Percentiles rank a stretch among this genome's conserved stretches.
Evolutionary conservation across 1,140 invertebrate genomes (phyloP).

Genomic region (Lanistes nyassanus): DNA sequence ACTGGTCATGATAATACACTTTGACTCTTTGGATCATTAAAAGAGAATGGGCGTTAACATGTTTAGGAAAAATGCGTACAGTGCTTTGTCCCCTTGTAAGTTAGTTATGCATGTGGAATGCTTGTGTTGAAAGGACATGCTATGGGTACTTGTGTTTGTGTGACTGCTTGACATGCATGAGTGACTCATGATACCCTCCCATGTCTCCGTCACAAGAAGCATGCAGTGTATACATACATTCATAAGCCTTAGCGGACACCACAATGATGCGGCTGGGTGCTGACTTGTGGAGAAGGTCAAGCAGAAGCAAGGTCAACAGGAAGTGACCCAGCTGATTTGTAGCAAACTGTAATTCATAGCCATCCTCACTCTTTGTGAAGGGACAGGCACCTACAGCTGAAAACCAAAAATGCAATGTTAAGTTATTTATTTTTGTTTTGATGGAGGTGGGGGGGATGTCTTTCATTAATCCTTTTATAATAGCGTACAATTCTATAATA

Average conservation of each 20-base stretch:
- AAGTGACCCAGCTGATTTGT: constrained; percentile 57
- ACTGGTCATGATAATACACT: no score
- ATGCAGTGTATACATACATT: constrained; percentile 24
- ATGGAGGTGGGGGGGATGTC: not conserved
- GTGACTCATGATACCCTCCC: no score
- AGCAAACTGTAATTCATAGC: constrained; percentile 51
- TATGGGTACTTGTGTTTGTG: no score
- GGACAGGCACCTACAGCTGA: constrained; percentile 44
- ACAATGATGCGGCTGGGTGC: constrained; percentile 51
- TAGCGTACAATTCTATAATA: not conserved
- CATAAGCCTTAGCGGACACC: constrained; percentile 40
- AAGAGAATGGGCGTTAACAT: no score
- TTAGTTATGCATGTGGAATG: no score
- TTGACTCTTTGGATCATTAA: no score
- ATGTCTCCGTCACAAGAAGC: no score
- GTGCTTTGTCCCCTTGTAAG: no score
- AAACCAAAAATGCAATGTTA: not conserved
- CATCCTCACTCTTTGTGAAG: constrained; percentile 40
- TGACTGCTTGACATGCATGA: no score
- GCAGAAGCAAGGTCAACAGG: constrained; percentile 49
- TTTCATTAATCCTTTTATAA: not conserved
- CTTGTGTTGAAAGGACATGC: no score
- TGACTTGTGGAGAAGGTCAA: constrained; percentile 50
- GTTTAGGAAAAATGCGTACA: no score
- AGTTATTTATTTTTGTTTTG: not conserved